A percentile compares a stretch with the other conserved stretches of the same genome.
phyloP scores from a whole-genome alignment of 2,113 vertebrate genomes.

The Tachysurus vachellii region DNA sequence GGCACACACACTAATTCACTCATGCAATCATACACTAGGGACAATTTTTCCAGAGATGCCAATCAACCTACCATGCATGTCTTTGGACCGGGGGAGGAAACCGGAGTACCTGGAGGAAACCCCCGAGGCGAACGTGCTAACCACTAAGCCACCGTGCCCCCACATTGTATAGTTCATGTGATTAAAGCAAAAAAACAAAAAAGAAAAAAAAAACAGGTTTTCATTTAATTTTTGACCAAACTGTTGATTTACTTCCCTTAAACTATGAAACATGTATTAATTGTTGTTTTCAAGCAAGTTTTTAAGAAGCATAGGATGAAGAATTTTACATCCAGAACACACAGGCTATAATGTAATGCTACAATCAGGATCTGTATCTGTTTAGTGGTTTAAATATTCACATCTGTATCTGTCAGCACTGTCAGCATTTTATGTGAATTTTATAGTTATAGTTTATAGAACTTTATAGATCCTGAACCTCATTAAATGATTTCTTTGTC shows the following conservation, averaged over 20 bases:
- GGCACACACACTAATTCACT: no score
- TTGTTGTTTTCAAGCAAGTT: neutral
- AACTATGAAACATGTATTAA: neutral
- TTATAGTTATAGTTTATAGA: neutral
- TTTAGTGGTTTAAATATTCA: neutral
- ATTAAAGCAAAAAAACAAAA: neutral
- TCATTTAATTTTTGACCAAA: neutral
- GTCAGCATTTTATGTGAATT: neutral
- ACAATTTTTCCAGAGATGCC: no score
- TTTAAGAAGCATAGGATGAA: neutral
- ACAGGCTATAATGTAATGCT: neutral
- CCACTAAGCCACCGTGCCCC: no score
- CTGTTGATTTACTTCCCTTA: neutral
- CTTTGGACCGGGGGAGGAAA: no score
- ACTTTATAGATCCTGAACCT: neutral
- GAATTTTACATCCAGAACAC: neutral
- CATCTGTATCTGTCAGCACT: neutral
- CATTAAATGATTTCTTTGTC: neutral
- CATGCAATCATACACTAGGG: no score
- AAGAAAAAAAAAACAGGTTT: neutral
- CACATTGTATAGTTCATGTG: neutral
- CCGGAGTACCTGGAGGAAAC: no score
- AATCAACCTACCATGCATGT: no score
- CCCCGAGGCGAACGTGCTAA: no score
- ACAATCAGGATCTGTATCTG: neutral